Conservation (phyloP, 2,888 invertebrate genomes). For the Amphipoea lucens region DNA sequence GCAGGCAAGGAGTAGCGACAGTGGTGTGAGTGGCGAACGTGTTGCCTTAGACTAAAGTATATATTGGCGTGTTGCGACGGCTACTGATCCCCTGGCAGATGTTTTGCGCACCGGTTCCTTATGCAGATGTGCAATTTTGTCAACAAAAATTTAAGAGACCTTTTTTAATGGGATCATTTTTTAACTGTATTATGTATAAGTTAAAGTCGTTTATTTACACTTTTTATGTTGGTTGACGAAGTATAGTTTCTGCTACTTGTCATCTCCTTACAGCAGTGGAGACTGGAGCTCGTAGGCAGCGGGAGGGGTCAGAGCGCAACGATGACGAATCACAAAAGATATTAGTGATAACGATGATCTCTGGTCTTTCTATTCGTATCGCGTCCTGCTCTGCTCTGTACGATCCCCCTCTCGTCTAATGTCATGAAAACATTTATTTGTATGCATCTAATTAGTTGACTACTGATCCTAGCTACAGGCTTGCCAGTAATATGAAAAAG, state of each 20-base stretch:
- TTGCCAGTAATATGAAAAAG: not conserved
- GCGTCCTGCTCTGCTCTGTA: not conserved
- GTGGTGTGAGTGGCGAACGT: constrained; percentile 19
- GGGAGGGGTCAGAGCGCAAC: not conserved
- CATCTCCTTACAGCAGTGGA: not conserved
- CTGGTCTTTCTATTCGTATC: not conserved
- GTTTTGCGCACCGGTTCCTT: constrained; percentile 40
- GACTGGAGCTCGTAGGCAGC: not conserved
- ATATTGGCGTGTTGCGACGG: constrained; percentile 13
- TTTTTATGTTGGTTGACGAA: not conserved
- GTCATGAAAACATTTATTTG: not conserved
- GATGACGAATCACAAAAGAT: not conserved
- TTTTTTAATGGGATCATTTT: not conserved
- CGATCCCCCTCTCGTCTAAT: not conserved
- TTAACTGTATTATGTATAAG: not conserved
- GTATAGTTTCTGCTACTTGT: not conserved
- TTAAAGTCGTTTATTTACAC: not conserved
- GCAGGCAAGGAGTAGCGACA: constrained; percentile 11
- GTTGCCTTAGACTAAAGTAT: not conserved
- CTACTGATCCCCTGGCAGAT: constrained; percentile 45
- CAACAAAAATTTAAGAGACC: not conserved
- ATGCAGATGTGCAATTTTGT: constrained; percentile 41
- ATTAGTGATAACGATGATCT: not conserved
- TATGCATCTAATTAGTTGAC: not conserved
- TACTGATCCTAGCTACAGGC: not conserved